Percentiles rank a stretch among this genome's conserved stretches.
Conservation (phyloP, 2,797 vertebrate genomes). For the Oreochromis grahami region DNA sequence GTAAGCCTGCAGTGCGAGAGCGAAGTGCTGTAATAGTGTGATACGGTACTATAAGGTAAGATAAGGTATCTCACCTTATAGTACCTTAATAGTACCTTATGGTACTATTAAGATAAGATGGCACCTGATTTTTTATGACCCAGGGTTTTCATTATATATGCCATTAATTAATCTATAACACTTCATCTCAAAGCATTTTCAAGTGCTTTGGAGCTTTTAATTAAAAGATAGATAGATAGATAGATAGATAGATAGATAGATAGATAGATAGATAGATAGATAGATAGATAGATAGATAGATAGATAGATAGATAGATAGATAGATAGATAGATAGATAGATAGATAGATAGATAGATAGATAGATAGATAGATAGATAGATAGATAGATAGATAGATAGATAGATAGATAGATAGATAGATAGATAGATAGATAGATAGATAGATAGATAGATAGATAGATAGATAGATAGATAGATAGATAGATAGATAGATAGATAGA, state of each 20-base stretch:
- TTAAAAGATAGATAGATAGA: background rate
- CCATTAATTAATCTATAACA: background rate
- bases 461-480: accelerated
- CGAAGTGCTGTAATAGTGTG: background rate
- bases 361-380: accelerated
- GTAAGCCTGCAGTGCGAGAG: background rate
- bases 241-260: no score
- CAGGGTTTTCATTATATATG: background rate
- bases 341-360: no score
- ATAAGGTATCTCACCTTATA: background rate
- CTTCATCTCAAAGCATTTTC: background rate
- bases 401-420: no score
- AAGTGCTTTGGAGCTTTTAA: background rate
- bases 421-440: accelerated
- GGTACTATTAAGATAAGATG: background rate
- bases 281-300: no score
- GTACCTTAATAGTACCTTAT: background rate
- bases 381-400: background rate
- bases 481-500: accelerated
- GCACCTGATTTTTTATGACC: background rate
- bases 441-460: accelerated
- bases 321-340: accelerated
- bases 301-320: no score
- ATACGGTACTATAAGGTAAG: background rate
- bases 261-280: accelerated